A percentile compares a stretch with the other conserved stretches of the same genome.
phyloP scores from a whole-genome alignment of 2,888 invertebrate genomes.

The Drosophila longiperda region DNA sequence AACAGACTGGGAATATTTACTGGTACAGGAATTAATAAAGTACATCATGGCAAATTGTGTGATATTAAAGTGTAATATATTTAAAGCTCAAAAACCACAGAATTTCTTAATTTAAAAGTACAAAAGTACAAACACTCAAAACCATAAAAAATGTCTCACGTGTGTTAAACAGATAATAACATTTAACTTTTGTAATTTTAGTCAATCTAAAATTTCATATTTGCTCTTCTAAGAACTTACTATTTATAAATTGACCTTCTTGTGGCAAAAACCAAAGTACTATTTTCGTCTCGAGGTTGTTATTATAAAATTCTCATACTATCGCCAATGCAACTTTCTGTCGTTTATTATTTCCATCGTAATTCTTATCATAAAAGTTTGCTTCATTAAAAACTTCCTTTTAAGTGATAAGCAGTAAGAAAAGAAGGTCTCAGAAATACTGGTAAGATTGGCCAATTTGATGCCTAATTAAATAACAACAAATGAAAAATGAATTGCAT shows the following conservation, averaged over 20 bases:
- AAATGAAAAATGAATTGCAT: conserved; percentile 39
- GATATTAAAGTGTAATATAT: neutral
- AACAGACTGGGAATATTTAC: neutral
- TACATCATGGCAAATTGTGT: neutral
- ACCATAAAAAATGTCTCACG: neutral
- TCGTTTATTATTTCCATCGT: neutral
- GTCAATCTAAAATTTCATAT: neutral
- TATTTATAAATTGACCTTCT: neutral
- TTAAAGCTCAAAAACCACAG: neutral
- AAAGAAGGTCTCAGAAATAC: conserved; percentile 1
- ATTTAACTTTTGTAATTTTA: too few relatives aligned
- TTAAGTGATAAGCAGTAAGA: neutral
- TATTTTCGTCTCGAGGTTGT: neutral
- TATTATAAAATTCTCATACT: neutral
- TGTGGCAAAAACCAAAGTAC: neutral
- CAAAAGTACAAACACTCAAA: neutral
- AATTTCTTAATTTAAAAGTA: neutral
- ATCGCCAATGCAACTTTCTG: neutral
- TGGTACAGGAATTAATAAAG: neutral
- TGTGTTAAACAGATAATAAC: neutral
- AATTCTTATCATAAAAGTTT: too few relatives aligned
- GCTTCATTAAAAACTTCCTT: neutral
- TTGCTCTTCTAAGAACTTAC: neutral
- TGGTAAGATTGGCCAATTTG: conserved; percentile 42
- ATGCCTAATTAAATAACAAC: conserved; percentile 53